A percentile compares a stretch with the other conserved stretches of the same genome.
phyloP scores from a whole-genome alignment of 2,888 invertebrate genomes.

The Euplexia lucipara region DNA sequence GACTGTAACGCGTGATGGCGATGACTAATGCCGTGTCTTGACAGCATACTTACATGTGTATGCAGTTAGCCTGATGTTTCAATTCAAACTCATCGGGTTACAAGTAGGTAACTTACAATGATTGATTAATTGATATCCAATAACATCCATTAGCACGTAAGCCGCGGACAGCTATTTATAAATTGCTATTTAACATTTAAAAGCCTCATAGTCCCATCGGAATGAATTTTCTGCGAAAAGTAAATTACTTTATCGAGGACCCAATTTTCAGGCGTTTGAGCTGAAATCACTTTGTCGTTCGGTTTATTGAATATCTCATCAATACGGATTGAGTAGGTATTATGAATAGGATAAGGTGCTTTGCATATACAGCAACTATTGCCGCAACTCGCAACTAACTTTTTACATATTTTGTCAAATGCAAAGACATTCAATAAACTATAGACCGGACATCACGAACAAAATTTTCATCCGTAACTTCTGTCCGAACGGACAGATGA shows the following conservation, averaged over 20 bases:
- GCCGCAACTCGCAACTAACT: no score
- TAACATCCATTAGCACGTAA: conserved; percentile 48
- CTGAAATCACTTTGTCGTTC: conserved; percentile 46
- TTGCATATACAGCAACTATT: no score
- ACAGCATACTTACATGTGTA: conserved; percentile 33
- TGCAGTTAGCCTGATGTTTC: conserved; percentile 43
- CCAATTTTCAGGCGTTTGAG: conserved; percentile 51
- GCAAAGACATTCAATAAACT: no score
- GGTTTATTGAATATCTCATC: conserved; percentile 55
- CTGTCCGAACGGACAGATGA: no score
- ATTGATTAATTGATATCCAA: conserved; percentile 50
- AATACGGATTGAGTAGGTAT: conserved; percentile 33
- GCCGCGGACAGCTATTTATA: conserved; percentile 28
- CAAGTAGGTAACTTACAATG: conserved; percentile 24
- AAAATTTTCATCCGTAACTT: no score
- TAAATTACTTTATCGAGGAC: conserved; percentile 50
- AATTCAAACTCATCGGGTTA: conserved; percentile 34
- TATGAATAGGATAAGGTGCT: no score
- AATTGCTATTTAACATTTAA: conserved; percentile 40
- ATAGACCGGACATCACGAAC: no score
- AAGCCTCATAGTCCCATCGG: conserved; percentile 32
- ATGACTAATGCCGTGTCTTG: conserved; percentile 50
- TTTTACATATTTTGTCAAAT: no score
- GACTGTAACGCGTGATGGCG: conserved; percentile 34
- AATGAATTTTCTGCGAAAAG: conserved; percentile 38